phyloP scores from a whole-genome alignment of 1,140 invertebrate genomes.

The Drosophila kikkawai region DNA sequence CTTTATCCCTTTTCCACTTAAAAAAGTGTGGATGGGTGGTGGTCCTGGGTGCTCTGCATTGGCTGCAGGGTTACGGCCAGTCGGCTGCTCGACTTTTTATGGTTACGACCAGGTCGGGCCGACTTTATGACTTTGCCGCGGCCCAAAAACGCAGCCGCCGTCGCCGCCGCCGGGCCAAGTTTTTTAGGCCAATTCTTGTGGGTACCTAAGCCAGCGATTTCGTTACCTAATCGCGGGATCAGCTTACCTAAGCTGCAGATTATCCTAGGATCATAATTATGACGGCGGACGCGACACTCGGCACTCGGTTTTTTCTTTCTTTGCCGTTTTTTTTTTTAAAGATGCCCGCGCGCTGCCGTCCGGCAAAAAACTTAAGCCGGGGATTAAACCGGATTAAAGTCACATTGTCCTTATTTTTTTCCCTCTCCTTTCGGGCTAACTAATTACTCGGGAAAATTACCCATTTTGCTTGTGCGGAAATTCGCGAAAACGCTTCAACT shows the following conservation, averaged over 20 bases:
- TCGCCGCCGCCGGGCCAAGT: conserved; percentile 15
- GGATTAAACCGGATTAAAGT: conserved; percentile 83
- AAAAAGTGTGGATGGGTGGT: conserved; percentile 58
- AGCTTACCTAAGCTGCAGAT: conserved; percentile 80
- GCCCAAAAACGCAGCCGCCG: conserved; percentile 10
- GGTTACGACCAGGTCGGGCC: conserved; percentile 32
- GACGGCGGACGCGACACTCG: conserved; percentile 71
- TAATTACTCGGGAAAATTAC: conserved; percentile 76
- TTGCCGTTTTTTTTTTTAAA: conserved; percentile 12
- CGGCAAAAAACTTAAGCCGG: conserved; percentile 80
- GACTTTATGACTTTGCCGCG: conserved; percentile 62
- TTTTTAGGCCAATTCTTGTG: conserved; percentile 79
- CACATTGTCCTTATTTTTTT: conserved; percentile 74
- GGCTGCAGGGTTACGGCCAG: conserved; percentile 58
- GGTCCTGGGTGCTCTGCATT: conserved; percentile 42
- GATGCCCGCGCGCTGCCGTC: conserved; percentile 16
- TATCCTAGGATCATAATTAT: conserved; percentile 84
- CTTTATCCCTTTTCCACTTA: conserved; percentile 74
- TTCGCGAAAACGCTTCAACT: conserved; percentile 66
- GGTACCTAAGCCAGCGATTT: conserved; percentile 79
- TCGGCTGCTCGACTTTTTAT: conserved; percentile 78
- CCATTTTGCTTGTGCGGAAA: conserved; percentile 74
- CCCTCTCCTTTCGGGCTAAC: conserved; percentile 70
- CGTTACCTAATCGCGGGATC: conserved; percentile 80
- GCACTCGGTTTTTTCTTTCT: conserved; percentile 52